phyloP scores from a whole-genome alignment of 1,140 invertebrate genomes.

The Paralvinella palmiformis region DNA sequence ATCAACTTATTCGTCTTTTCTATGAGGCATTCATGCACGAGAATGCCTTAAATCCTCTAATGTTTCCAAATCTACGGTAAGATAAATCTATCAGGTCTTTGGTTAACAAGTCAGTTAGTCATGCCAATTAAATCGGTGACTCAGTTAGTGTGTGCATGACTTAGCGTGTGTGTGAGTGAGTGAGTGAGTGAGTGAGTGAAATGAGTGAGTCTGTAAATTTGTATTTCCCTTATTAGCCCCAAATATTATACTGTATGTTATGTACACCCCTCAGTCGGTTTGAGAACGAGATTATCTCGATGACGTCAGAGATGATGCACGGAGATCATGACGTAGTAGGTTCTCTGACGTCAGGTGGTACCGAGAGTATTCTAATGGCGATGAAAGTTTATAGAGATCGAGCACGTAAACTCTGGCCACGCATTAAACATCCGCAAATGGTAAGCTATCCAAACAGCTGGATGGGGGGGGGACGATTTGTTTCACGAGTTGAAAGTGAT shows the following conservation, averaged over 20 bases:
- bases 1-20: slow-evolving; percentile 31
- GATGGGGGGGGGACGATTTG: no score
- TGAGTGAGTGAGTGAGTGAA: no score
- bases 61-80: slow-evolving; percentile 41
- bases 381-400: slow-evolving; percentile 75
- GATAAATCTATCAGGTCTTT: not conserved
- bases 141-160: not conserved
- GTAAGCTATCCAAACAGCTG: slow-evolving; percentile 24
- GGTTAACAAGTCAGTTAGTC: not conserved
- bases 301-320: slow-evolving; percentile 78
- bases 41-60: slow-evolving; percentile 42
- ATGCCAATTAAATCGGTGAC: not conserved
- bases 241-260: no score
- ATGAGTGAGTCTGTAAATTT: no score
- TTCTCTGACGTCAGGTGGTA: slow-evolving; percentile 93
- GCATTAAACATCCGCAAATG: slow-evolving; percentile 79
- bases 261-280: no score
- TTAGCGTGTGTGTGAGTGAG: not conserved
- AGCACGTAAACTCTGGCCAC: slow-evolving; percentile 29
- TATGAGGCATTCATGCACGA: slow-evolving; percentile 42
- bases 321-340: slow-evolving; percentile 77
- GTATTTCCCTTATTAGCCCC: no score
- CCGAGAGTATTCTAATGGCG: slow-evolving; percentile 94
- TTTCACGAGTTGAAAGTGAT: no score
- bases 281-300: slow-evolving; percentile 90